Evolutionary conservation across 2,888 invertebrate species (phyloP).

Genomic region (Agrenia bidenticulata): DNA sequence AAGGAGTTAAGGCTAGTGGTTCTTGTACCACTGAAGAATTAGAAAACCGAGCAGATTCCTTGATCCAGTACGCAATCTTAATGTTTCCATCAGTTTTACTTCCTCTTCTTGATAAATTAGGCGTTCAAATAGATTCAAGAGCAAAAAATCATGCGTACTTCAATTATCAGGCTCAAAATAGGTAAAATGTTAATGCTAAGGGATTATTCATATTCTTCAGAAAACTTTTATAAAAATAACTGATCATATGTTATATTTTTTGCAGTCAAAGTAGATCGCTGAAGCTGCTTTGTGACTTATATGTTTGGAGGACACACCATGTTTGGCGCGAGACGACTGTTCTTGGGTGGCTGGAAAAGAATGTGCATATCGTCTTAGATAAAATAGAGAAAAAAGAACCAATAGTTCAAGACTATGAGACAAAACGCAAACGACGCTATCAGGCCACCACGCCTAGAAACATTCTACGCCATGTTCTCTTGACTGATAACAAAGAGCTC

Average conservation of each 20-base stretch:
- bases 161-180: constrained; percentile 54
- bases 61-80: constrained; percentile 73
- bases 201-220: no score
- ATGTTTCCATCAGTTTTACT: constrained; percentile 78
- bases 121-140: constrained; percentile 68
- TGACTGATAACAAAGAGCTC: constrained; percentile 71
- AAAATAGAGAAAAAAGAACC: constrained; percentile 66
- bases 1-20: neutral
- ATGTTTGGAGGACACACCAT: constrained; percentile 70
- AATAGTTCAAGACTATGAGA: constrained; percentile 63
- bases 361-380: constrained; percentile 67
- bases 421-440: constrained; percentile 65
- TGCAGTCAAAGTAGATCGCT: constrained; percentile 64
- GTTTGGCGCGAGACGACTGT: constrained; percentile 77
- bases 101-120: constrained; percentile 73
- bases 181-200: no score
- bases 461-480: constrained; percentile 68
- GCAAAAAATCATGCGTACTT: constrained; percentile 63
- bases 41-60: constrained; percentile 59
- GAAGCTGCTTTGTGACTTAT: constrained; percentile 70
- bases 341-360: constrained; percentile 73
- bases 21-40: constrained; percentile 43
- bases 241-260: constrained; percentile 47
- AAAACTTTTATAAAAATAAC: neutral
- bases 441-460: constrained; percentile 65